Evolutionary conservation across 2,888 invertebrate species (phyloP).

Genomic region (Heliconius cydno): DNA sequence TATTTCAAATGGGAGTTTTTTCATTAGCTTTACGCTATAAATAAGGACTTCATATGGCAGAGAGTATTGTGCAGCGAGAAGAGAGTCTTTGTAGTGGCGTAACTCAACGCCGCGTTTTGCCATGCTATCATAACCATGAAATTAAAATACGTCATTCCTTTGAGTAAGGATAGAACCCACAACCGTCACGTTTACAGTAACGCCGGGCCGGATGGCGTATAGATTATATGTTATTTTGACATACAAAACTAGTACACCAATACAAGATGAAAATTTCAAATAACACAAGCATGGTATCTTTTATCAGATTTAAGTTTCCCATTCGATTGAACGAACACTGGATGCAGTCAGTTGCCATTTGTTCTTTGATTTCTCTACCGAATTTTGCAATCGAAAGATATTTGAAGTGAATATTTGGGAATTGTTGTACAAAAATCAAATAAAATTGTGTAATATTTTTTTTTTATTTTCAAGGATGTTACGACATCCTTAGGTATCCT

Average conservation of each 20-base stretch:
- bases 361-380: slow-evolving; percentile 33
- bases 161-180: neutral
- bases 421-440: neutral
- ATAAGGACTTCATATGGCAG: too few species aligned
- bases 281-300: slow-evolving; percentile 34
- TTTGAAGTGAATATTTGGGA: slow-evolving; percentile 12
- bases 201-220: too few species aligned
- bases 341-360: slow-evolving; percentile 36
- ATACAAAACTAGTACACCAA: slow-evolving; percentile 1
- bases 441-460: neutral
- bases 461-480: neutral
- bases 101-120: neutral
- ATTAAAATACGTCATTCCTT: neutral
- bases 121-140: neutral
- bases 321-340: slow-evolving; percentile 30
- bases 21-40: too few species aligned
- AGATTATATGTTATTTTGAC: too few species aligned
- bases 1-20: too few species aligned
- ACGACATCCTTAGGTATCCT: too few species aligned
- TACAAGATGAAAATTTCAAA: slow-evolving; percentile 46
- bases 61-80: too few species aligned
- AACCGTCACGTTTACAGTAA: too few species aligned
- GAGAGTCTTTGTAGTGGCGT: too few species aligned
- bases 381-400: slow-evolving; percentile 23
- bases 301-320: slow-evolving; percentile 49